Percentiles rank a stretch among this genome's conserved stretches.
Evolutionary conservation across 2,888 invertebrate species (phyloP).

Genomic region (Isotomurus palustris): DNA sequence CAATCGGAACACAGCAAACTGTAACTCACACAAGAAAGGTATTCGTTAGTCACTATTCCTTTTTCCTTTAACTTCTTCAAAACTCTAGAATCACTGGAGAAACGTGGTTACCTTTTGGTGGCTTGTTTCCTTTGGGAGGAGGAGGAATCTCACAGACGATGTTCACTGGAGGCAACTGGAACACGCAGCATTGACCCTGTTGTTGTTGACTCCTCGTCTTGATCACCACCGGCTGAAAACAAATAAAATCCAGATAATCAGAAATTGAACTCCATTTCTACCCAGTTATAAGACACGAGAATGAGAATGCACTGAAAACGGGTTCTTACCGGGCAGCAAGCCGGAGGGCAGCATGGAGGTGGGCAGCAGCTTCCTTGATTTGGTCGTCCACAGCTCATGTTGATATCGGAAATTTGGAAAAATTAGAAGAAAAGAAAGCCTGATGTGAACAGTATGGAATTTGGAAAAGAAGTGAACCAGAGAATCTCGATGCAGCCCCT

Average conservation of each 20-base stretch:
- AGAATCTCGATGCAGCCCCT: too few relatives aligned
- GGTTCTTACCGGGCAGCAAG: slow-evolving; percentile 33
- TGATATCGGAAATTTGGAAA: neutral
- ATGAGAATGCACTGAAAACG: too few relatives aligned
- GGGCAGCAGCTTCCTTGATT: slow-evolving; percentile 21
- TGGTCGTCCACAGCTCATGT: slow-evolving; percentile 34
- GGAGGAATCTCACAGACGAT: slow-evolving; percentile 42
- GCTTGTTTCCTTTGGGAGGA: slow-evolving; percentile 41
- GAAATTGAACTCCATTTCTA: too few relatives aligned
- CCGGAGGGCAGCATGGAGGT: slow-evolving; percentile 42
- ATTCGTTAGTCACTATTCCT: neutral
- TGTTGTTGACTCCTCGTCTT: slow-evolving; percentile 41
- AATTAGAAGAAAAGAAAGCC: neutral
- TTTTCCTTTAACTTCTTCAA: neutral
- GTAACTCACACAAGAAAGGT: neutral
- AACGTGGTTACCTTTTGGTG: slow-evolving; percentile 31
- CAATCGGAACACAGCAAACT: slow-evolving; percentile 45
- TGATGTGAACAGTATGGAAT: neutral
- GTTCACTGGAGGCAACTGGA: slow-evolving; percentile 42
- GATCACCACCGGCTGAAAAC: slow-evolving; percentile 39
- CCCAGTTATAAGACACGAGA: neutral
- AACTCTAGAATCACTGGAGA: neutral
- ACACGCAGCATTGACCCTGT: slow-evolving; percentile 46
- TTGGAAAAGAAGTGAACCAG: too few relatives aligned
- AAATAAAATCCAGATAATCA: slow-evolving; percentile 3